Evolutionary conservation across 30 jellyfish, hydroid and myxozoan genomes (phyloP).

Genomic region (Haliclystus octoradiatus): DNA sequence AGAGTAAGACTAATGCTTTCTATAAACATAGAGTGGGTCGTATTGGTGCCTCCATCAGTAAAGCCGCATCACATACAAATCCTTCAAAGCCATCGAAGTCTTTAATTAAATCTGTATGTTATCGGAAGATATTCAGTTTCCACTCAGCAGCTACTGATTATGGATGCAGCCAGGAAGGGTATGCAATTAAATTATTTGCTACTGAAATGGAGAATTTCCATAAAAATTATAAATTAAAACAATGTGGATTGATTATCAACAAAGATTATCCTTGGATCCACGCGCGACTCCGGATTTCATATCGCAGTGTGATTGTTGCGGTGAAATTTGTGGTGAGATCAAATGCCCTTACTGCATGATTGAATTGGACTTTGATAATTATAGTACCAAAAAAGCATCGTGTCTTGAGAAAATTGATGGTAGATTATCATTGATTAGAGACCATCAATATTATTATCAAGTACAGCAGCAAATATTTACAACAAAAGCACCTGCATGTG

Average conservation of each 20-base stretch:
- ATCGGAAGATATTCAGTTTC: neutral
- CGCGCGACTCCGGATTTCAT: conserved; percentile 23
- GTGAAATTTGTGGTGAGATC: conserved; percentile 7
- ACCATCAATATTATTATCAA: no score
- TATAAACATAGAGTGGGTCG: conserved; percentile 27
- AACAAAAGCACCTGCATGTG: no score
- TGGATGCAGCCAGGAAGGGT: conserved; percentile 31
- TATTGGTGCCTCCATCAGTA: conserved; percentile 29
- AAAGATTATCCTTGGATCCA: conserved; percentile 16
- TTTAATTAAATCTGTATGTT: neutral
- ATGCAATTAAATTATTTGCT: conserved; percentile 32
- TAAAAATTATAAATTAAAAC: conserved; percentile 26
- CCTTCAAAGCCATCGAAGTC: conserved; percentile 18
- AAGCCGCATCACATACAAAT: conserved; percentile 31
- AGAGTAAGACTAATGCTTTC: conserved; percentile 26
- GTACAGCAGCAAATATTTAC: no score
- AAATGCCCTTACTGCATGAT: no score
- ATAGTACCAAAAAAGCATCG: conserved; percentile 17
- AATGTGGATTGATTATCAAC: conserved; percentile 17
- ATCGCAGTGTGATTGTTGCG: conserved; percentile 21
- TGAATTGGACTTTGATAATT: conserved; percentile 18
- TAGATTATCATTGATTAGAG: no score
- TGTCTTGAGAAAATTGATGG: conserved; percentile 24
- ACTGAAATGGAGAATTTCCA: conserved; percentile 26
- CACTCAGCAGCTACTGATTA: no score